Conservation (phyloP, 2,797 vertebrate genomes). For the Enteromius radiatus region DNA sequence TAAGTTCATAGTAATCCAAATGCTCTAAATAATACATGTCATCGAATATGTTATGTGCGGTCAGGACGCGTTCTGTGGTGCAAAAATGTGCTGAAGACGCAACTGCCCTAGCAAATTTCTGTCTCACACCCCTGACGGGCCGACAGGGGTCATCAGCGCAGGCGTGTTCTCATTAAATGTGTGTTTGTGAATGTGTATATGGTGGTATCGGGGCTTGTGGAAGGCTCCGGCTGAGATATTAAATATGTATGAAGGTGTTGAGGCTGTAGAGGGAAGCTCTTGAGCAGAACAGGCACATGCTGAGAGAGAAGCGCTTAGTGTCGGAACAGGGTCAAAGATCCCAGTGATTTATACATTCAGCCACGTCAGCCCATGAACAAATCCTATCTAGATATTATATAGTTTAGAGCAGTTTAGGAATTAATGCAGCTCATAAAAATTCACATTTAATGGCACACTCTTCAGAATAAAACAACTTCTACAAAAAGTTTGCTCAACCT, state of each 20-base stretch:
- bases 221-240: constrained; percentile 26
- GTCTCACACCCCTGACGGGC: constrained; percentile 22
- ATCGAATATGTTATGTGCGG: background rate
- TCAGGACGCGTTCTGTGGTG: background rate
- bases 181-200: constrained; percentile 31
- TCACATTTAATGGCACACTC: background rate
- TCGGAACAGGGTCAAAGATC: constrained; percentile 44
- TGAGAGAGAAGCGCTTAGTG: constrained; percentile 25
- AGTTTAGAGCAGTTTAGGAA: constrained; percentile 25
- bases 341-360: constrained; percentile 40
- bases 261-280: constrained; percentile 30
- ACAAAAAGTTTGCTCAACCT: background rate
- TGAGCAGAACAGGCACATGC: constrained; percentile 26
- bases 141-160: constrained; percentile 13
- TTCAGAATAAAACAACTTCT: background rate
- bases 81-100: constrained; percentile 11
- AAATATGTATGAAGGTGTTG: constrained; percentile 48
- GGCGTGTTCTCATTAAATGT: constrained; percentile 39
- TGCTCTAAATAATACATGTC: constrained; percentile 35
- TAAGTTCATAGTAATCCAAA: constrained; percentile 13
- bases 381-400: background rate
- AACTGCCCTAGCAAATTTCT: constrained; percentile 1
- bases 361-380: background rate
- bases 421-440: constrained; percentile 7
- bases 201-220: background rate